Evolutionary conservation across 2,888 invertebrate species (phyloP), one percentile per base, ranked within the genome.

Genomic region (Taphrorychus bicolor): DNA sequence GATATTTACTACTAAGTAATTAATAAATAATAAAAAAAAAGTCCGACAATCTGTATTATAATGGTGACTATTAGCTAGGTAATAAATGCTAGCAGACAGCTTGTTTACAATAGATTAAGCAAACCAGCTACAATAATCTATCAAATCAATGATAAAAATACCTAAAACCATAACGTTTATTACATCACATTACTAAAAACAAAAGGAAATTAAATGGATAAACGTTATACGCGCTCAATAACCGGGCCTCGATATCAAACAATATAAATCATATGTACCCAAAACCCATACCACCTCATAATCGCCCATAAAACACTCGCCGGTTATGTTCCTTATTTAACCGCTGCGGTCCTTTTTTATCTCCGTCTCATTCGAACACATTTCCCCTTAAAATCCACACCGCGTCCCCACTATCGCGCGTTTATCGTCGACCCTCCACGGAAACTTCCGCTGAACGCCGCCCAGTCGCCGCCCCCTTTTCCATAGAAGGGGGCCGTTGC

Each of bases 181-280:
- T 51, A 51, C 51, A 51, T 18, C 51, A 21, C 51, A 19, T 17
- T 21, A 18, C 51, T 51, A n/a, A 58, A 57, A 64, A 52, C 21
- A 53, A 66, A 66, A 49, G 48, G 41, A 59, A 59, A 59, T 68
- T 68, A 64, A 68, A 68, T 58, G 59, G 45, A 48, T 57, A 63
- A 63, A 63, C 42, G 53, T 40, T 23, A 67, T 62, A 53, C 40
- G 40, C 52, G 45, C 53, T 59, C 23, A 17, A 22, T 54, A 54
- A 61, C 42, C 32, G 19, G 52, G 58, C 67, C 67, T 53, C 54
- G 23, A 63, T 63, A 68, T 68, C 63, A 68, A 68, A 63, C 68
- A 74, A 75, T 73, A 74, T 74, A 73, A 76, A 73, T 73, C 72
- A 71, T 76, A 74, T 58, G 14, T 9, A 22, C 48, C 49, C n/a